These are phyloP conservation scores for Nysson spinosus DNA, from an alignment of 2,888 invertebrate species.

Conservation along the genomic window DNA sequence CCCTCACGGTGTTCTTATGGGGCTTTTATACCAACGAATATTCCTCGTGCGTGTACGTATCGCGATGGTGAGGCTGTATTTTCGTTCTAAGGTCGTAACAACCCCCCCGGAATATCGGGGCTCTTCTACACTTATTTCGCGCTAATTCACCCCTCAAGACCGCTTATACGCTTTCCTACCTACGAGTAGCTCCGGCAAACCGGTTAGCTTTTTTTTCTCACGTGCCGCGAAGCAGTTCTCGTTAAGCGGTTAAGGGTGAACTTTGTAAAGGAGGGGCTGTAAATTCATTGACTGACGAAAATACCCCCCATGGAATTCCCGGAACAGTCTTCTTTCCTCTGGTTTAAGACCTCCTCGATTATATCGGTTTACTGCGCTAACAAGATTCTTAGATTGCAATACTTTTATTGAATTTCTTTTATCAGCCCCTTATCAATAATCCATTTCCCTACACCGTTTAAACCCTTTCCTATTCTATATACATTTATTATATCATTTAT, in stretches of 20 bases:
- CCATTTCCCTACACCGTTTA: too few relatives aligned
- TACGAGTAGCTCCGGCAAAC: constrained; percentile 39
- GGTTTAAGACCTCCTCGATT: background rate
- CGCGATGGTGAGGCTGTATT: constrained; percentile 12
- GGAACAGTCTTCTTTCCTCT: constrained; percentile 47
- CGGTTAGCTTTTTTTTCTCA: constrained; percentile 70
- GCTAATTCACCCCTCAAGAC: constrained; percentile 76
- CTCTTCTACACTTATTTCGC: constrained; percentile 69
- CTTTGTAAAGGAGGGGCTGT: constrained; percentile 71
- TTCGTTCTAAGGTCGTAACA: constrained; percentile 50
- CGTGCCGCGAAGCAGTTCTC: constrained; percentile 76
- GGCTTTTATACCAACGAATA: constrained; percentile 28
- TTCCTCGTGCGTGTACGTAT: constrained; percentile 9
- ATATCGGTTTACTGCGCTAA: constrained; percentile 3
- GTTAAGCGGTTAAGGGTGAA: constrained; percentile 72
- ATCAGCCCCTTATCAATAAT: too few relatives aligned
- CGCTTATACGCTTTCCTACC: constrained; percentile 60
- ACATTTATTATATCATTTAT: too few relatives aligned
- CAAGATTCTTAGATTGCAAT: too few relatives aligned
- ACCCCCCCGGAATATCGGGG: constrained; percentile 32
- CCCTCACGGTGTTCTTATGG: constrained; percentile 52
- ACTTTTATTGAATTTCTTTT: too few relatives aligned
- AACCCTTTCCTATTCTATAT: too few relatives aligned
- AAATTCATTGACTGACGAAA: constrained; percentile 77
- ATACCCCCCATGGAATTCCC: constrained; percentile 69